These are phyloP conservation scores for Ostrea edulis DNA, from an alignment of 1,140 invertebrate species.

Conservation along the genomic window DNA sequence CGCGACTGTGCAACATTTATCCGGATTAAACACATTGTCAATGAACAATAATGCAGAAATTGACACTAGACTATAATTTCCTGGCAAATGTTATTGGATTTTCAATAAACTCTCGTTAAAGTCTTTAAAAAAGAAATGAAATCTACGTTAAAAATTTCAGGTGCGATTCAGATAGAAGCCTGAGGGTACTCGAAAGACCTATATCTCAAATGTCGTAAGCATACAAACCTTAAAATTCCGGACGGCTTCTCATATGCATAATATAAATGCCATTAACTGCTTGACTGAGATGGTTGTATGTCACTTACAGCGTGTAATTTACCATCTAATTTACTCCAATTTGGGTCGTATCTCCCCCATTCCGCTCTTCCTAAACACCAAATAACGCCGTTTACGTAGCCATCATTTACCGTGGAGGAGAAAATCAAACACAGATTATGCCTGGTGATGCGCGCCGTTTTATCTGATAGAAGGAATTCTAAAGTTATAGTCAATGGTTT, in stretches of 20 bases:
- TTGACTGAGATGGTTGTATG: constrained; percentile 23
- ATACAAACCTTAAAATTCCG: constrained; percentile 27
- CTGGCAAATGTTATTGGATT: constrained; percentile 17
- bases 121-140: constrained; percentile 14
- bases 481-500: background rate
- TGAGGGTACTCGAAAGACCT: constrained; percentile 36
- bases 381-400: constrained; percentile 4
- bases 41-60: background rate
- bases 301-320: constrained; percentile 28
- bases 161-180: constrained; percentile 17
- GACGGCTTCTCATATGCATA: constrained; percentile 28
- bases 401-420: background rate
- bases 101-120: background rate
- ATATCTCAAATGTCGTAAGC: constrained; percentile 36
- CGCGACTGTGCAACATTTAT: constrained; percentile 23
- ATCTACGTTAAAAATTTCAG: constrained; percentile 1
- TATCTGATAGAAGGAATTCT: constrained; percentile 17
- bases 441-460: background rate
- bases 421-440: constrained; percentile 23
- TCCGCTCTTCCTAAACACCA: constrained; percentile 24
- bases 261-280: constrained; percentile 37
- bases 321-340: constrained; percentile 35
- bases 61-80: constrained; percentile 13
- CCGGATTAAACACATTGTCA: constrained; percentile 15
- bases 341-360: constrained; percentile 24